Conservation (phyloP, 1,140 invertebrate genomes). For the Drosophila funebris region DNA sequence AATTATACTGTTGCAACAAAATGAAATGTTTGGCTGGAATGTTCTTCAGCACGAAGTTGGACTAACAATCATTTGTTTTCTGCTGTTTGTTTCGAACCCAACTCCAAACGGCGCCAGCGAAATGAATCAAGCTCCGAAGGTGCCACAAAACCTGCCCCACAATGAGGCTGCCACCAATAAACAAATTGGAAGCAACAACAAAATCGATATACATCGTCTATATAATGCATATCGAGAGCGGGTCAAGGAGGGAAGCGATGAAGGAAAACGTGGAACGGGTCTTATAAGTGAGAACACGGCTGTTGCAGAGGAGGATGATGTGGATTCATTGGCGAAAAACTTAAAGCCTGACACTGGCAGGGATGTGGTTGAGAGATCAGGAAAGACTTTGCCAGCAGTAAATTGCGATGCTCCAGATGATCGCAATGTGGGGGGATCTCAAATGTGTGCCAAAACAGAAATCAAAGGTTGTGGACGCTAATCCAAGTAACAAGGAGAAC, state of each 20-base stretch:
- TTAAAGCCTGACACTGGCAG: too few relatives aligned
- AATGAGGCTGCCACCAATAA: conserved; percentile 1
- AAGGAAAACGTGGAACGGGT: neutral
- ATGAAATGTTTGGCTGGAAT: conserved; percentile 49
- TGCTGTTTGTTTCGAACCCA: conserved; percentile 15
- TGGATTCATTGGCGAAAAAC: neutral
- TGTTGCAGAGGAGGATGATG: neutral
- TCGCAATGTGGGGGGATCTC: neutral
- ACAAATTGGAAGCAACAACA: neutral
- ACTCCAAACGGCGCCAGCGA: neutral
- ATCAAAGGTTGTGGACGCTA: neutral
- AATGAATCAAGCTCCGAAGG: too few relatives aligned
- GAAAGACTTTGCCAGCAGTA: neutral
- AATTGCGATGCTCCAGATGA: neutral
- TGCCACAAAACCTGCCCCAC: too few relatives aligned
- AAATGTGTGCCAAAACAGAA: neutral
- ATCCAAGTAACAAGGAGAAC: neutral
- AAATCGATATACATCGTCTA: conserved; percentile 31
- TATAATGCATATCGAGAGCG: conserved; percentile 49
- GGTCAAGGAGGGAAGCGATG: neutral
- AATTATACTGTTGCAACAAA: conserved; percentile 30
- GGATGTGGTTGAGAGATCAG: neutral
- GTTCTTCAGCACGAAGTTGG: neutral
- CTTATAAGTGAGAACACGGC: neutral
- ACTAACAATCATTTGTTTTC: conserved; percentile 18